A percentile compares a stretch with the other conserved stretches of the same genome.
These are phyloP conservation scores for Leptinotarsa peninsularis DNA, from an alignment of 2,888 invertebrate genomes.

Conservation along the genomic window DNA sequence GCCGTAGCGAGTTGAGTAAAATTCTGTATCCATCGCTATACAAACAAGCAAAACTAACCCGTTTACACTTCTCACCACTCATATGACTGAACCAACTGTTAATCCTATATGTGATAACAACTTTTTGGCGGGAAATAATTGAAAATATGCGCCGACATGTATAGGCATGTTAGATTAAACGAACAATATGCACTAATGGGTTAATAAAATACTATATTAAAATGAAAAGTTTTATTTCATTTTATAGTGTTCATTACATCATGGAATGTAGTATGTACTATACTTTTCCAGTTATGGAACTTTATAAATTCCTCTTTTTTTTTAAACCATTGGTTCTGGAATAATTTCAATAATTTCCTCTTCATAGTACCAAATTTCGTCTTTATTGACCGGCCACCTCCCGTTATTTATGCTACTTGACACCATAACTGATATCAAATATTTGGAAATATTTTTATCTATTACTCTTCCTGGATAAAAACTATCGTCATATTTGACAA, in stretches of 20 bases:
- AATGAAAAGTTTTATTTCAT: conserved; percentile 24
- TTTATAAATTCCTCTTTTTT: conserved; percentile 12
- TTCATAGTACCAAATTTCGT: conserved; percentile 22
- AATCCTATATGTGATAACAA: no score
- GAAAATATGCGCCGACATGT: no score
- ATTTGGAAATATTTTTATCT: conserved; percentile 17
- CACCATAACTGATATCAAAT: conserved; percentile 7
- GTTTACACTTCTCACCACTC: no score
- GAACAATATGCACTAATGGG: background rate
- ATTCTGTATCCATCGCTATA: no score
- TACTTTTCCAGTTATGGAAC: conserved; percentile 15
- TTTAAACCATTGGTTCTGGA: conserved; percentile 14
- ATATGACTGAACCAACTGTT: no score
- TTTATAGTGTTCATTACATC: conserved; percentile 18
- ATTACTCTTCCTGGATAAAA: conserved; percentile 10
- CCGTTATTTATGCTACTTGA: conserved; percentile 22
- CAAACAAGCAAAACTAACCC: no score
- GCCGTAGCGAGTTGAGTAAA: no score
- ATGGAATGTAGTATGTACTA: conserved; percentile 12
- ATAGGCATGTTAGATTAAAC: no score
- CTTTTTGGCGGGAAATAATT: no score
- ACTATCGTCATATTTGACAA: conserved; percentile 16
- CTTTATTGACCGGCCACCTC: conserved; percentile 25
- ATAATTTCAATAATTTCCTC: conserved; percentile 20
- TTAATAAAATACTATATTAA: conserved; percentile 21